A percentile compares a stretch with the other conserved stretches of the same genome.
Conservation (phyloP, 2,797 vertebrate genomes). For the Presbytis comata region DNA sequence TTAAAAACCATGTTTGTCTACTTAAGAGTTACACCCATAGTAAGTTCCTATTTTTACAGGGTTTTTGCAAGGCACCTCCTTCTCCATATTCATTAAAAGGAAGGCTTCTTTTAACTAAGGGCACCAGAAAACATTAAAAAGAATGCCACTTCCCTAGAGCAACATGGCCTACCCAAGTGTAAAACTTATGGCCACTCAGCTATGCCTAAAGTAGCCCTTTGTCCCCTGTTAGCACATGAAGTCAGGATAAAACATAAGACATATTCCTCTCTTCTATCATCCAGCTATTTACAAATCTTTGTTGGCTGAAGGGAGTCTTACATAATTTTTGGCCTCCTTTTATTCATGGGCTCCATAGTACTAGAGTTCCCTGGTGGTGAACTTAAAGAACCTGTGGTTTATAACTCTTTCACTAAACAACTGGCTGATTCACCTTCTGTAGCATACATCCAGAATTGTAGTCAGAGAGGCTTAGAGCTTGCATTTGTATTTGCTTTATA, state of each 20-base stretch:
- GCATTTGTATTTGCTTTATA: background rate
- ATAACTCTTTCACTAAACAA: background rate
- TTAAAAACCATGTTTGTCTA: background rate
- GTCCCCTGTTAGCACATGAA: background rate
- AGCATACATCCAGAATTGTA: background rate
- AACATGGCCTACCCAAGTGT: background rate
- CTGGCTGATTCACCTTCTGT: background rate
- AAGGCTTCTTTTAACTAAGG: background rate
- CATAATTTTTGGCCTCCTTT: background rate
- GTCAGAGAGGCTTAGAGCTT: background rate
- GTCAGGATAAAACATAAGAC: background rate
- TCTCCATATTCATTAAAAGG: conserved; percentile 37
- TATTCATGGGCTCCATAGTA: background rate
- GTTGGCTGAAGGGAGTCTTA: background rate
- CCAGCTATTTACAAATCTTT: background rate
- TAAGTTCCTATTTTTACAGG: conserved; percentile 39
- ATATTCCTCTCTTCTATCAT: background rate
- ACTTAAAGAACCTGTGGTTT: background rate
- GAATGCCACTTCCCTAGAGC: background rate
- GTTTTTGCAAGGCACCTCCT: background rate
- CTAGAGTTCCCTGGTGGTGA: background rate
- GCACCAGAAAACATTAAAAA: background rate
- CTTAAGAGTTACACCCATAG: background rate
- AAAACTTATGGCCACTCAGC: background rate
- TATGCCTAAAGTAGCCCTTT: background rate